A percentile compares a stretch with the other conserved stretches of the same genome.
These are phyloP conservation scores for Drosophila setosimentum DNA, from an alignment of 2,888 invertebrate genomes.

Conservation along the genomic window DNA sequence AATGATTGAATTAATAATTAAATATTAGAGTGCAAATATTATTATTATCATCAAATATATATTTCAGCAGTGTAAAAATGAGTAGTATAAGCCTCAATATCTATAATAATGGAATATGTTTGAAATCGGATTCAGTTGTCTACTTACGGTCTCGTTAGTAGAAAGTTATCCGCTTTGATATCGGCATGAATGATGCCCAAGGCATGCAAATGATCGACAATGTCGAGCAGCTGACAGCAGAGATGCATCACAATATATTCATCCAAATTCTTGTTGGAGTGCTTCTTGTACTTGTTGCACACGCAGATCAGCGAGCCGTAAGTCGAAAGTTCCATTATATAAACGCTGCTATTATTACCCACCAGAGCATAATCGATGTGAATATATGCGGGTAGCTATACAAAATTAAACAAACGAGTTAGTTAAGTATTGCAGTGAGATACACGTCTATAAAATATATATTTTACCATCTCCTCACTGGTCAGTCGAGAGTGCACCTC, in stretches of 20 bases:
- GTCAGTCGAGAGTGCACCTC: conserved; percentile 92
- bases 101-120: no score
- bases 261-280: conserved; percentile 89
- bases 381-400: conserved; percentile 91
- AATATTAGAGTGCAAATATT: no score
- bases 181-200: conserved; percentile 97
- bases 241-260: conserved; percentile 92
- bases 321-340: conserved; percentile 91
- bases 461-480: conserved; percentile 87
- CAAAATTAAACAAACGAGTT: neutral
- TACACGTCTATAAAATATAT: neutral
- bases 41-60: no score
- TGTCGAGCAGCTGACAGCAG: conserved; percentile 92
- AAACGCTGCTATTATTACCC: conserved; percentile 92
- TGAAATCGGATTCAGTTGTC: neutral
- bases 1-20: no score
- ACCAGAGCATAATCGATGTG: conserved; percentile 91
- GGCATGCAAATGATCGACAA: conserved; percentile 93
- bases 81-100: no score
- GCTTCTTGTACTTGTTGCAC: conserved; percentile 90
- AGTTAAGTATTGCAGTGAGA: no score
- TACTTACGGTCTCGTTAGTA: conserved; percentile 91
- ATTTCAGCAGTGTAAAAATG: no score
- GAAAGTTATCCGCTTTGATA: conserved; percentile 97
- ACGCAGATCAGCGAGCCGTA: conserved; percentile 93